phyloP scores from a whole-genome alignment of 2,888 invertebrate species.

The Pheosia tremula region DNA sequence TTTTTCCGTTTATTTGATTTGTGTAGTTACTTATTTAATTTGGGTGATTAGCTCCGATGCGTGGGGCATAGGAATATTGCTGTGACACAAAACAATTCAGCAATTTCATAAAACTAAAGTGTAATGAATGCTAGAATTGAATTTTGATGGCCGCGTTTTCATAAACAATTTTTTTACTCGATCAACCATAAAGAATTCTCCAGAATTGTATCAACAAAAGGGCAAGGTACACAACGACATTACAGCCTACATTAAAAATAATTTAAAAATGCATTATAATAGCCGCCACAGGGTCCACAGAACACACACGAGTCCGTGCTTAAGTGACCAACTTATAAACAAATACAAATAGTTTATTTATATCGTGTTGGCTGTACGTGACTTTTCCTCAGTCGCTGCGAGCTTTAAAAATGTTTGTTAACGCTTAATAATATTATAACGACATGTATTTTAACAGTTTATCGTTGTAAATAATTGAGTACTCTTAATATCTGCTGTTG shows the following conservation, averaged over 20 bases:
- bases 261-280: conserved; percentile 70
- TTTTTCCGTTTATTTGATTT: conserved; percentile 17
- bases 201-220: conserved; percentile 22
- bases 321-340: conserved; percentile 57
- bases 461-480: no score
- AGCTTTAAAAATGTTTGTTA: not conserved
- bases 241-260: conserved; percentile 30
- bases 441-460: not conserved
- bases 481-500: no score
- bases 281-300: conserved; percentile 43
- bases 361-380: conserved; percentile 62
- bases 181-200: conserved; percentile 9
- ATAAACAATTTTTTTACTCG: not conserved
- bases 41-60: conserved; percentile 16
- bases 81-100: no score
- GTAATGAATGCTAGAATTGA: no score
- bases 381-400: conserved; percentile 43
- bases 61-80: no score
- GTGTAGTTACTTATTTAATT: not conserved
- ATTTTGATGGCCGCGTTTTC: no score
- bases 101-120: no score
- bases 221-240: conserved; percentile 28
- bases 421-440: conserved; percentile 1
- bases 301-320: conserved; percentile 59
- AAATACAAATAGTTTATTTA: conserved; percentile 42